Percentiles rank a stretch among this genome's conserved stretches.
These are phyloP conservation scores for Diarsia rubi DNA, from an alignment of 2,888 invertebrate species.

Conservation along the genomic window DNA sequence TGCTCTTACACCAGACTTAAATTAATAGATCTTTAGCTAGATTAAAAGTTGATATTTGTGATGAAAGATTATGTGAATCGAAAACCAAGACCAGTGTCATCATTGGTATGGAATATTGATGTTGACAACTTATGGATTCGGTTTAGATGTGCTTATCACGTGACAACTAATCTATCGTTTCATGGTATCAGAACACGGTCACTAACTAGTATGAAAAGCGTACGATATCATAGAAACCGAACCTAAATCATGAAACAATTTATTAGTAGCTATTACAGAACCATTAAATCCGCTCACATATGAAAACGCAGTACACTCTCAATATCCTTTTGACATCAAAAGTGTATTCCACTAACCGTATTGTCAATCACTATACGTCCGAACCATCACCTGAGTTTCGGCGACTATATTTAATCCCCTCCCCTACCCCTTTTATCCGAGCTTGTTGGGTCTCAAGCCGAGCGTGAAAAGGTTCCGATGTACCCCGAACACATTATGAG, in stretches of 20 bases:
- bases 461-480: conserved; percentile 80
- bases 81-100: too few relatives aligned
- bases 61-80: too few relatives aligned
- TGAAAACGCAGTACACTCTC: conserved; percentile 21
- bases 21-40: background rate
- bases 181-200: background rate
- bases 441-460: conserved; percentile 78
- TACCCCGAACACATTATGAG: conserved; percentile 68
- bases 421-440: conserved; percentile 63
- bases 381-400: conserved; percentile 69
- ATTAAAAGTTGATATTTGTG: background rate
- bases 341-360: conserved; percentile 63
- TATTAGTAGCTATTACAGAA: background rate
- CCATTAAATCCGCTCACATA: conserved; percentile 4
- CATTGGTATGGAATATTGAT: too few relatives aligned
- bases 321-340: conserved; percentile 51
- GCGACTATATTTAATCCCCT: conserved; percentile 69
- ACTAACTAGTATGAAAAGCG: background rate
- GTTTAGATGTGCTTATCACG: too few relatives aligned
- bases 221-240: background rate
- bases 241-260: background rate
- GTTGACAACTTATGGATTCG: too few relatives aligned
- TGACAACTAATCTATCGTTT: too few relatives aligned
- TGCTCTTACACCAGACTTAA: background rate
- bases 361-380: conserved; percentile 63